phyloP scores from a whole-genome alignment of 2,888 invertebrate species.

The Amblyjoppa proteus region DNA sequence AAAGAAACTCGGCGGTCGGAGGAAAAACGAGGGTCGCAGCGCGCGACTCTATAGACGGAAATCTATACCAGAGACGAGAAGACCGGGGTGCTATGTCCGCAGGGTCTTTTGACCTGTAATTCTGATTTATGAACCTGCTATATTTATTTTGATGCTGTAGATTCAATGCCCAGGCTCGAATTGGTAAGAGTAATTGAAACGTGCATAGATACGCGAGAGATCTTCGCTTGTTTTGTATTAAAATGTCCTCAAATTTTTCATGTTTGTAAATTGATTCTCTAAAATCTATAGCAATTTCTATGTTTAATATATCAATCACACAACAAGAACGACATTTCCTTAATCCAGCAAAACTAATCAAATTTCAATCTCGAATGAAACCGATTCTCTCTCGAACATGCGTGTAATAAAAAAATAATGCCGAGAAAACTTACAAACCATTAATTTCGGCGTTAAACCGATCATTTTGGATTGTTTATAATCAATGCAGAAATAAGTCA shows the following conservation, averaged over 20 bases:
- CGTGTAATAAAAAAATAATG: background rate
- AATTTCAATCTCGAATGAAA: background rate
- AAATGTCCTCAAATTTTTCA: background rate
- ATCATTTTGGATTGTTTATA: too few relatives aligned
- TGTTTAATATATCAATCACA: background rate
- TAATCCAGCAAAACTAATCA: background rate
- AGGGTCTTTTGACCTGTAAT: slow-evolving; percentile 43
- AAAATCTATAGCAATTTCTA: background rate
- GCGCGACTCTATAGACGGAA: slow-evolving; percentile 22
- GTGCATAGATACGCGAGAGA: background rate
- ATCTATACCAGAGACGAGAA: slow-evolving; percentile 24
- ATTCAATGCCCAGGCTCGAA: background rate
- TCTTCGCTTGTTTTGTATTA: background rate
- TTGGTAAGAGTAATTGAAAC: background rate
- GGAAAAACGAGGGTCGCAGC: slow-evolving; percentile 66
- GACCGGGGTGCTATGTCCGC: slow-evolving; percentile 19
- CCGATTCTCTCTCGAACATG: background rate
- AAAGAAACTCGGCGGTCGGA: slow-evolving; percentile 66
- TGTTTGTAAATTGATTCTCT: background rate
- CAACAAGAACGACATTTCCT: background rate
- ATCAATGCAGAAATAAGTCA: too few relatives aligned
- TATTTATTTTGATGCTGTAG: slow-evolving; percentile 18
- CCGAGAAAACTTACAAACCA: background rate
- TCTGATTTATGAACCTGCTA: slow-evolving; percentile 55
- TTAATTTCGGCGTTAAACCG: too few relatives aligned